These are phyloP conservation scores for Centruroides vittatus DNA, from an alignment of 1,140 invertebrate genomes.

Conservation along the genomic window DNA sequence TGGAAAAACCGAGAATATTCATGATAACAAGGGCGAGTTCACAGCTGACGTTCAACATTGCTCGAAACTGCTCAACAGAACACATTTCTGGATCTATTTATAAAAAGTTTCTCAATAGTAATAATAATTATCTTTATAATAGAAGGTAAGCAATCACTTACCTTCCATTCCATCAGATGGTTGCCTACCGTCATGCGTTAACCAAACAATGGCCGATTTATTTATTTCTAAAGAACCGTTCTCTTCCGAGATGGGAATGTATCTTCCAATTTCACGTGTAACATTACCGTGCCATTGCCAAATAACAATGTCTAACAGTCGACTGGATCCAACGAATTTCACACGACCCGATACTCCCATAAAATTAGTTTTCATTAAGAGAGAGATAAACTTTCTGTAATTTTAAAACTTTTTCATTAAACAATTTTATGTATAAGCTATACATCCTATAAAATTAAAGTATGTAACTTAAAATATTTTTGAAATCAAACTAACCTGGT, in stretches of 20 bases:
- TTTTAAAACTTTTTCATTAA: no score
- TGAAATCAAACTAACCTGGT: slow-evolving; percentile 31
- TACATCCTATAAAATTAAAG: no score
- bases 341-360: slow-evolving; percentile 60
- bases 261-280: slow-evolving; percentile 43
- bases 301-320: slow-evolving; percentile 50
- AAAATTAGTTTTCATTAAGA: slow-evolving; percentile 42
- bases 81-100: slow-evolving; percentile 33
- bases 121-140: background rate
- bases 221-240: slow-evolving; percentile 35
- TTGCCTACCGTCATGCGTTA: slow-evolving; percentile 36
- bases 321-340: slow-evolving; percentile 49
- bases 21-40: slow-evolving; percentile 52
- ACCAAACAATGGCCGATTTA: slow-evolving; percentile 43
- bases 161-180: slow-evolving; percentile 53
- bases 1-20: slow-evolving; percentile 48
- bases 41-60: slow-evolving; percentile 49
- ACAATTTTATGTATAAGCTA: no score
- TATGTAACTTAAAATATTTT: no score
- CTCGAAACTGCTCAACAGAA: slow-evolving; percentile 41
- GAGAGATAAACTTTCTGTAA: no score
- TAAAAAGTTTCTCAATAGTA: background rate
- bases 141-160: slow-evolving; percentile 1
- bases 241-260: slow-evolving; percentile 38
- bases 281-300: slow-evolving; percentile 47